Conservation (phyloP, 2,888 invertebrate species). For the Pristionchus japonicus region DNA sequence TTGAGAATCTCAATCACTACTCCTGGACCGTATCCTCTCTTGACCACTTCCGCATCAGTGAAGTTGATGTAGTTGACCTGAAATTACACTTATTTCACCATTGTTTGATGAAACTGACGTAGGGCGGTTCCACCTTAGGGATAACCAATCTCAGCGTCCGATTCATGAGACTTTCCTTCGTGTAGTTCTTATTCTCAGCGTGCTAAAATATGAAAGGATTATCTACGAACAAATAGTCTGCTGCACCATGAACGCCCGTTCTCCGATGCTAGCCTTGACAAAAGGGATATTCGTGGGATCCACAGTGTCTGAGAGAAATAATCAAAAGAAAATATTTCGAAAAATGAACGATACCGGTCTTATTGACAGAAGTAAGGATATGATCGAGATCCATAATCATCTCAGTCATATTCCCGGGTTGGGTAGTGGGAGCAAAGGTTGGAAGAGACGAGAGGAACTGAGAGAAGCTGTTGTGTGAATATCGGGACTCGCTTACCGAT, state of each 20-base stretch:
- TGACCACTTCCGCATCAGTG: slow-evolving; percentile 57
- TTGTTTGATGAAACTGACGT: slow-evolving; percentile 49
- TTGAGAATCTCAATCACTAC: slow-evolving; percentile 72
- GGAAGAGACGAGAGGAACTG: neutral
- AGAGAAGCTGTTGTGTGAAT: neutral
- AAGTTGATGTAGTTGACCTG: slow-evolving; percentile 72
- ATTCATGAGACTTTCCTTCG: slow-evolving; percentile 44
- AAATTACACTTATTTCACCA: neutral
- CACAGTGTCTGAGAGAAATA: neutral
- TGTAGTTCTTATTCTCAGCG: slow-evolving; percentile 27
- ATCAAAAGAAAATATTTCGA: neutral
- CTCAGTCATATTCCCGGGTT: neutral
- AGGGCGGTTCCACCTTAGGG: slow-evolving; percentile 65
- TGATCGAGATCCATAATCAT: slow-evolving; percentile 7
- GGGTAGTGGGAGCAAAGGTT: neutral
- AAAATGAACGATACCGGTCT: neutral
- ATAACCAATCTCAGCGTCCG: slow-evolving; percentile 57
- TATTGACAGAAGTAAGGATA: neutral
- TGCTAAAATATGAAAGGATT: neutral
- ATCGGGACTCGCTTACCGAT: neutral
- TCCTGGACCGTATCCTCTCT: slow-evolving; percentile 69
- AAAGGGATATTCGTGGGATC: neutral
- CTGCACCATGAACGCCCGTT: slow-evolving; percentile 36
- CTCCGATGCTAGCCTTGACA: neutral
- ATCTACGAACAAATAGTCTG: neutral